A percentile compares a stretch with the other conserved stretches of the same genome.
These are phyloP conservation scores for Pedionomus torquatus DNA, from an alignment of 2,113 vertebrate genomes.

Conservation along the genomic window DNA sequence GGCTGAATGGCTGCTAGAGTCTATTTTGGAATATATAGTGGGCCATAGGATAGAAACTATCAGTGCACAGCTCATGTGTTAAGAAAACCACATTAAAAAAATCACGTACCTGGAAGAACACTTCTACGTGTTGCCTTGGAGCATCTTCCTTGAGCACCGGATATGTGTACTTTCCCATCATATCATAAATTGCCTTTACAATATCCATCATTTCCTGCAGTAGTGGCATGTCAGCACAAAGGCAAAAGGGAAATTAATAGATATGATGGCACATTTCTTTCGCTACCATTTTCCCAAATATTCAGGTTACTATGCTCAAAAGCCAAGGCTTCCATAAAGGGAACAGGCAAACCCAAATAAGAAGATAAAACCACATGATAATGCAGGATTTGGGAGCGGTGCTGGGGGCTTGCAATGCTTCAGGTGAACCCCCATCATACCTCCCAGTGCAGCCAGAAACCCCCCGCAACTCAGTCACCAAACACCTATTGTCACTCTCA, in stretches of 20 bases:
- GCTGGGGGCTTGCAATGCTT: not conserved
- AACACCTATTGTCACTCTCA: accelerated
- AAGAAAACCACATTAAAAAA: not conserved
- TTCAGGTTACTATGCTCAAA: not conserved
- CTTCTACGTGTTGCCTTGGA: slow-evolving; percentile 92
- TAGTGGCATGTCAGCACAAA: not conserved
- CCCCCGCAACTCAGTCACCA: not conserved
- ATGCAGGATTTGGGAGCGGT: not conserved
- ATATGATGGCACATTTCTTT: not conserved
- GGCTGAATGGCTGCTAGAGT: not conserved
- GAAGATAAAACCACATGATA: not conserved
- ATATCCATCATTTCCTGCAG: slow-evolving; percentile 96
- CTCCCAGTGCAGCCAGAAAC: not conserved
- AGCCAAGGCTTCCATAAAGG: not conserved
- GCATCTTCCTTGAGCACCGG: slow-evolving; percentile 92
- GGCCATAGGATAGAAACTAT: not conserved
- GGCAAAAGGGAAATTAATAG: not conserved
- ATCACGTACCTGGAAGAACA: slow-evolving; percentile 90
- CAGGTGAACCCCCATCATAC: not conserved
- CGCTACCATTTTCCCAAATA: not conserved
- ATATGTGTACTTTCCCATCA: slow-evolving; percentile 98
- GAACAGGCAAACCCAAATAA: not conserved
- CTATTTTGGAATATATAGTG: not conserved
- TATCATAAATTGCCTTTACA: slow-evolving; percentile 96
- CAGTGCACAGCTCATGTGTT: not conserved